phyloP scores from a whole-genome alignment of 1,140 invertebrate genomes.

The Drosophila parvula region DNA sequence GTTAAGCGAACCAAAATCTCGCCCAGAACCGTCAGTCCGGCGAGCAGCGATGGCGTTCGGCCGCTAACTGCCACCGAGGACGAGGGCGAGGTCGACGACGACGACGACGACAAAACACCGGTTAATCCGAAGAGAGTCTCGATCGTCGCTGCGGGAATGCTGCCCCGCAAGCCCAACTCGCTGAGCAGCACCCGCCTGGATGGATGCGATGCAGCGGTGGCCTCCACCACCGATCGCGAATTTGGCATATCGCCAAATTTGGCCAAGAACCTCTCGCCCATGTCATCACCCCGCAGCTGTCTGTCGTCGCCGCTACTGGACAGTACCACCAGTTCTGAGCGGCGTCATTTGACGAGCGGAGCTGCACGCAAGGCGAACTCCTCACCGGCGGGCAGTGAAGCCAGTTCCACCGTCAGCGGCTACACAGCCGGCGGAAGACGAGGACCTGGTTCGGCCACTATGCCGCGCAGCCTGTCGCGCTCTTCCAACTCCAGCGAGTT shows the following conservation, averaged over 20 bases:
- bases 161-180: slow-evolving; percentile 38
- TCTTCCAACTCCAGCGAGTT: slow-evolving; percentile 83
- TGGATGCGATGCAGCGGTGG: slow-evolving; percentile 52
- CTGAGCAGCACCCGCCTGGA: slow-evolving; percentile 69
- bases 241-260: slow-evolving; percentile 70
- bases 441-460: slow-evolving; percentile 5
- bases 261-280: slow-evolving; percentile 55
- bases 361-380: slow-evolving; percentile 51
- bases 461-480: slow-evolving; percentile 64
- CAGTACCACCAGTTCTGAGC: slow-evolving; percentile 66
- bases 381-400: slow-evolving; percentile 69
- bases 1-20: slow-evolving; percentile 61
- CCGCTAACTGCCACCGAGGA: slow-evolving; percentile 61
- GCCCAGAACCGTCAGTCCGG: slow-evolving; percentile 45
- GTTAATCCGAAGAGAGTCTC: slow-evolving; percentile 53
- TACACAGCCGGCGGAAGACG: slow-evolving; percentile 23
- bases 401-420: slow-evolving; percentile 53
- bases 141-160: slow-evolving; percentile 8
- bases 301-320: slow-evolving; percentile 70
- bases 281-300: slow-evolving; percentile 72
- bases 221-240: slow-evolving; percentile 61
- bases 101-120: slow-evolving; percentile 64
- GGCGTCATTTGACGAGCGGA: slow-evolving; percentile 25
- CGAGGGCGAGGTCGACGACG: slow-evolving; percentile 51
- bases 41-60: slow-evolving; percentile 63